Evolutionary conservation across 2,888 invertebrate species (phyloP), one percentile per base, ranked within the genome.

Genomic region (Hoplodrina ambigua): DNA sequence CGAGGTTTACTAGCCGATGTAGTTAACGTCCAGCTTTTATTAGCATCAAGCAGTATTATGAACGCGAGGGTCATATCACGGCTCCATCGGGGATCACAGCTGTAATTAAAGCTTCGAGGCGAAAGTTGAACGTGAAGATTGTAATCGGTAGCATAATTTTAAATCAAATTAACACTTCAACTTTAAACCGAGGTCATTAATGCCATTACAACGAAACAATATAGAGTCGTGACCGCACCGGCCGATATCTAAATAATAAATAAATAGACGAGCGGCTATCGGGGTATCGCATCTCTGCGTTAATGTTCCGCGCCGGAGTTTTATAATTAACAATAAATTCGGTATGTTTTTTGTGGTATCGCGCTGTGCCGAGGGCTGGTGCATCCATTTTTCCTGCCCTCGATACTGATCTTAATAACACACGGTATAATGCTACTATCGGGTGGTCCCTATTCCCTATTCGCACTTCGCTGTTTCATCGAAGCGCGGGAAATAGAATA

Each of bases 281-380:
- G 87, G 84, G 84, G 89, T 90, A 90, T 90, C 92, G 94, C 91
- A 95, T 95, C 95, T 93, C 90, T 88, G 89, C 89, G 93, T 93
- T 96, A 96, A 95, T 96, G 94, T 92, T 93, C 93, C 87, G 87
- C 91, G 92, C 89, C 90, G 88, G 93, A 95, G 90, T 95, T 95
- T 96, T 96, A 95, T 95, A 96, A 96, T 96, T 95, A 96, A 96
- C 95, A 94, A 95, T 96, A 95, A 96, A 96, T 96, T 95, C 91
- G 93, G 92, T 90, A 84, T 91, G 92, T 95, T 96, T 96, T 95
- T 95, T 95, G 94, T 93, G 85, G 88, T 86, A 86, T 85, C 60
- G 75, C 80, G 77, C 82, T 84, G 88, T 88, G 89, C 81, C 84
- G 89, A 88, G 90, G 89, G 90, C 88, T 88, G 87, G 89, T 91